These are phyloP conservation scores for Scotopteryx bipunctaria DNA, from an alignment of 2,888 invertebrate species.

Conservation along the genomic window DNA sequence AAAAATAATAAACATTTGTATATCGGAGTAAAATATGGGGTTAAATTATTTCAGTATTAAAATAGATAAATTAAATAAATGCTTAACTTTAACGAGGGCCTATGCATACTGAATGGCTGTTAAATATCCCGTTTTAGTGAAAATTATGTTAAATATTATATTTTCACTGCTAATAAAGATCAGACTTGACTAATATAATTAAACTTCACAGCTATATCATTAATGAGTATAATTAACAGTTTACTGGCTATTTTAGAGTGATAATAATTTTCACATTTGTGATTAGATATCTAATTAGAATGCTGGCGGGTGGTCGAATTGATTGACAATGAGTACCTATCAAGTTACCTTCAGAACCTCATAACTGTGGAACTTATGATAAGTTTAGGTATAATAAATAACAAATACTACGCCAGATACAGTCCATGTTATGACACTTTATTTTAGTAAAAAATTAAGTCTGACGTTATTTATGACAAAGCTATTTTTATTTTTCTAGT, in stretches of 20 bases:
- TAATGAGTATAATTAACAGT: slow-evolving; percentile 14
- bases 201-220: slow-evolving; percentile 16
- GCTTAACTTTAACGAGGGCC: background rate
- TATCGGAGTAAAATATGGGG: too few relatives aligned
- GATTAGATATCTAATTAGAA: slow-evolving; percentile 18
- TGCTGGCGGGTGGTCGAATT: slow-evolving; percentile 8
- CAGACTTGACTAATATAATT: slow-evolving; percentile 9
- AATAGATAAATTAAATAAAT: background rate
- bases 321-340: background rate
- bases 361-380: background rate
- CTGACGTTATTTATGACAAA: too few relatives aligned
- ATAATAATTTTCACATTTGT: slow-evolving; percentile 19
- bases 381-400: background rate
- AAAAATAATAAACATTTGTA: too few relatives aligned
- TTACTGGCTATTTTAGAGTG: slow-evolving; percentile 12
- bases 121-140: background rate
- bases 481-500: too few relatives aligned
- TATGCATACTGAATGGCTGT: background rate
- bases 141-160: background rate
- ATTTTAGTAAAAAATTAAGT: too few relatives aligned
- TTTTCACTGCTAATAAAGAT: slow-evolving; percentile 6
- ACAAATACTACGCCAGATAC: too few relatives aligned
- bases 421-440: too few relatives aligned
- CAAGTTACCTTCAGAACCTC: background rate
- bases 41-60: too few relatives aligned